phyloP scores from a whole-genome alignment of 2,113 vertebrate genomes.

The Struthio camelus region DNA sequence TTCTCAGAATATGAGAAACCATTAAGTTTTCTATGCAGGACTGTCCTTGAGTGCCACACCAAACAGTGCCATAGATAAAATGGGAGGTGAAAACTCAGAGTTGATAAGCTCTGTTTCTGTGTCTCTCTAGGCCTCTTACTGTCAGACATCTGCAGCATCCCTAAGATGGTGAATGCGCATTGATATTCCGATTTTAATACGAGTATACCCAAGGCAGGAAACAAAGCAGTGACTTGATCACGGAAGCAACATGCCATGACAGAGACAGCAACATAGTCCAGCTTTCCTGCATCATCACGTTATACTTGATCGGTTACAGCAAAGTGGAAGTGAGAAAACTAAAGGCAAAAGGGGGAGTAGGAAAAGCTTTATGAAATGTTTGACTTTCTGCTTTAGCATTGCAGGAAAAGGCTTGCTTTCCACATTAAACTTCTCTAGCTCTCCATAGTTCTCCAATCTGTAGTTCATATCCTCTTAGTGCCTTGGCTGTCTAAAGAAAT shows the following conservation, averaged over 20 bases:
- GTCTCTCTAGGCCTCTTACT: not conserved
- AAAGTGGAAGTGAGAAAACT: not conserved
- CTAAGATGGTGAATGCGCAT: not conserved
- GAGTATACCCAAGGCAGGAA: not conserved
- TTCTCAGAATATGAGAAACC: not conserved
- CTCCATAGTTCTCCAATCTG: not conserved
- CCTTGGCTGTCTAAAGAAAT: not conserved
- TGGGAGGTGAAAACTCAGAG: not conserved
- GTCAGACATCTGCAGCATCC: not conserved
- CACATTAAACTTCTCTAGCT: not conserved
- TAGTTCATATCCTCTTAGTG: not conserved
- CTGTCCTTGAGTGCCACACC: not conserved
- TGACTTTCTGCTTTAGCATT: not conserved
- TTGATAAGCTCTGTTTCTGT: not conserved
- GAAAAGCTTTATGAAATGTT: not conserved
- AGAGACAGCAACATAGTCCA: not conserved
- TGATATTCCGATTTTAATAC: not conserved
- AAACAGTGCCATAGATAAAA: not conserved
- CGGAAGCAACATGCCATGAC: rapidly evolving
- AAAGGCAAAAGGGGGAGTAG: not conserved
- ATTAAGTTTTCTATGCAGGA: not conserved
- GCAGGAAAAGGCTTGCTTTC: not conserved
- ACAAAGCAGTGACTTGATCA: not conserved
- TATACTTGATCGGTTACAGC: rapidly evolving
- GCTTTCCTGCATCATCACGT: rapidly evolving